Evolutionary conservation across 2,113 vertebrate species (phyloP), one percentile per base, ranked within the genome.

Genomic region (Mustelus asterias): DNA sequence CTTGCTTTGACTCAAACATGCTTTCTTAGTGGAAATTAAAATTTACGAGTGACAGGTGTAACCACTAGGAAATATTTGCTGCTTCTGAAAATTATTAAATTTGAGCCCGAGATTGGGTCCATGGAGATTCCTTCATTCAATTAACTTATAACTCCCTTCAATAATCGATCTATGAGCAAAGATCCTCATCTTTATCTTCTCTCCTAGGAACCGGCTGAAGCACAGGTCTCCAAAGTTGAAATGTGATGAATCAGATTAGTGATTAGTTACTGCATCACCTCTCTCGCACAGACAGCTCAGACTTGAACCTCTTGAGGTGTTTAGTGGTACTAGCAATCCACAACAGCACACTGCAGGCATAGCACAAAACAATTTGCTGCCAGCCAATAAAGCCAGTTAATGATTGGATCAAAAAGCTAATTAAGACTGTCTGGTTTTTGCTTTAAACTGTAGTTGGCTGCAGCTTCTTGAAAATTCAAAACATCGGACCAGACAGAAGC

Each of bases 221-320:
- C 33, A 65, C 89, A 22, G 89, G 60, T 93, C 65, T 95, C 94
- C 69, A 76, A 95, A 72, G 94, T 72, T 95, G 67, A 95, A 95
- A 95, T 48, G 41, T 33, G 70, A 72, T 95, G 67, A 95, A 95
- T 95, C 22, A 95, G 41, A 76, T 95, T 95, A 48, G 24, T 54
- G 44, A 48, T 76, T 95, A 76, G 44, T 95, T 95, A 72, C 37
- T 72, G 44, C 65, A 29, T 95, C 44, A 29, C 41, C 94, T 95
- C 94, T 33, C 69, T 48, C 5, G 18, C 60, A 63, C 29, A 44
- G 4, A 48, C 22, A 54, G 67, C 69, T 63, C 69, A 76, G 94
- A 72, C 26, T 48, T 95, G 37, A 48, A 72, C 69, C 69, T 54
- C 67, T 72, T 95, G 41, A 95, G 69, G 65, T 72, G 69, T 33